phyloP scores from a whole-genome alignment of 2,888 invertebrate species.

The Thera britannica region DNA sequence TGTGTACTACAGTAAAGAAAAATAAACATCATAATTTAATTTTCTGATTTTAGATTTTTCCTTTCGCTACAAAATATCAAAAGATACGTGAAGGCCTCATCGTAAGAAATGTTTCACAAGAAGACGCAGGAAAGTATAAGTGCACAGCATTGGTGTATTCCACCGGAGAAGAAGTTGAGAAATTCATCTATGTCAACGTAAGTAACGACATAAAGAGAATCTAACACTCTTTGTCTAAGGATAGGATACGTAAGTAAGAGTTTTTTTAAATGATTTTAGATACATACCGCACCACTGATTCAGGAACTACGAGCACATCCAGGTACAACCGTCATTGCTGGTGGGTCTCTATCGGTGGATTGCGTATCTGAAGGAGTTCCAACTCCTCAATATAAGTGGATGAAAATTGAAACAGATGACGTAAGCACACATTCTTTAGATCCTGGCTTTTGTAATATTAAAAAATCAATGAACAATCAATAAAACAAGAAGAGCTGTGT shows the following conservation, averaged over 20 bases:
- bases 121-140: constrained; percentile 52
- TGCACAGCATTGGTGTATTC: constrained; percentile 49
- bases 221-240: no score
- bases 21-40: neutral
- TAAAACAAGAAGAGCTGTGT: no score
- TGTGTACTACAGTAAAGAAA: no score
- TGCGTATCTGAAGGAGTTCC: constrained; percentile 67
- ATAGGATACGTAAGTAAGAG: neutral
- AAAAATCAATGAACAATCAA: no score
- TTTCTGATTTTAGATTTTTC: constrained; percentile 50
- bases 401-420: constrained; percentile 46
- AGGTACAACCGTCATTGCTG: constrained; percentile 49
- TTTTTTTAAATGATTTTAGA: constrained; percentile 47
- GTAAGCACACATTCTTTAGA: constrained; percentile 14
- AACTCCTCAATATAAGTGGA: constrained; percentile 63
- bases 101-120: constrained; percentile 46
- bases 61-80: constrained; percentile 57
- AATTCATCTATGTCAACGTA: constrained; percentile 50
- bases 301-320: constrained; percentile 55
- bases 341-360: constrained; percentile 56
- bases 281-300: constrained; percentile 61
- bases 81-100: constrained; percentile 54
- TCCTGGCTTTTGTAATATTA: neutral
- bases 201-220: neutral
- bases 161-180: constrained; percentile 51